Base-by-base conservation (phyloP, 2,113 vertebrate species). In the Apteryx mantelli region DNA sequence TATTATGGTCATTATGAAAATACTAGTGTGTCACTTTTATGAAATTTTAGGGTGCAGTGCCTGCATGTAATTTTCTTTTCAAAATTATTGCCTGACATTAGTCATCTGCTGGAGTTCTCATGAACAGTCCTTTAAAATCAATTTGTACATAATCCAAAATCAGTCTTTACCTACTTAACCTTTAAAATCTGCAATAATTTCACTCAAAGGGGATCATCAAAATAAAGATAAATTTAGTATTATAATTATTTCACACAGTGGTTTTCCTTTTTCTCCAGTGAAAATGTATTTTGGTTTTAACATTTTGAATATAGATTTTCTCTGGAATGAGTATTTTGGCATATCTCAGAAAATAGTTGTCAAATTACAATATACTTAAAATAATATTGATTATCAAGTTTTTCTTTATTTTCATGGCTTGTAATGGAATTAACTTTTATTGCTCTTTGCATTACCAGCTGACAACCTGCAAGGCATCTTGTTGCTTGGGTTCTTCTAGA, bases 111-210 rank as follows among this genome's bases (percentile, higher is more conserved):
- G 3, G 5, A 73, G 12, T 73, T 89, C 42, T 85, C 38, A 30
- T 22, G 78, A 92, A 3, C 2, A n/a, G 32, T 53, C 24, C 36
- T 94, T 86, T 75, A 86, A 96, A 91, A 89, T 76, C 16, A 82
- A 13, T 74, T 86, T 91, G 4, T 44, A 70, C 19, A 40, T 83
- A 91, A 92, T 64, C 14, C 34, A 82, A 32, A 92, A 86, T 83
- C 34, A 88, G 26, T 16, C 28, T 88, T 89, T 50, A 60, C 30
- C 52, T 94, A 71, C n/a, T 85, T 95, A 91, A 89, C 38, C 81
- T 95, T 92, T 84, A 84, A 89, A 95, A 89, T 84, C 56, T 85
- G 32, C 9, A 87, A 30, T 44, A 60, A 52, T 79, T 95, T 95
- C 15, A 46, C 34, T 68, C 21, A 73, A 87, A 79, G 7, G 8